phyloP scores from a whole-genome alignment of 2,888 invertebrate species.

The Calameuta idolon region DNA sequence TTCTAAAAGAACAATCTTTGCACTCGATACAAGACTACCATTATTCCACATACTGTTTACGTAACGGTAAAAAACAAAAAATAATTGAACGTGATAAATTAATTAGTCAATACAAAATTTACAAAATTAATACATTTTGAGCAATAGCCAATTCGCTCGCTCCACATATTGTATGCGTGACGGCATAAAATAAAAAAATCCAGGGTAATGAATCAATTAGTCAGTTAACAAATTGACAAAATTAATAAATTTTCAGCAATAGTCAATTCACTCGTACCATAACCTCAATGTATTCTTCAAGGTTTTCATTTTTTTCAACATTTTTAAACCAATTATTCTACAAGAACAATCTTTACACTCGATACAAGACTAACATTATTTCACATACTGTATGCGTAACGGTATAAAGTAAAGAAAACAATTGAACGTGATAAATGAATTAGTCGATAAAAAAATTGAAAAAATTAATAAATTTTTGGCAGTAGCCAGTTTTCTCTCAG shows the following conservation, averaged over 20 bases:
- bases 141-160: not conserved
- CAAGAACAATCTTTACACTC: not conserved
- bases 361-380: not conserved
- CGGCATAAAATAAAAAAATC: too few species aligned
- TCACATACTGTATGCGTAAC: not conserved
- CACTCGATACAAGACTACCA: not conserved
- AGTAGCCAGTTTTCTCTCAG: constrained; percentile 4
- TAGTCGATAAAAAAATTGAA: not conserved
- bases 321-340: constrained; percentile 7
- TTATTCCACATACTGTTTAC: not conserved
- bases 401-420: not conserved
- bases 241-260: too few species aligned
- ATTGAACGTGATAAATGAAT: not conserved
- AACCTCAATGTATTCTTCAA: constrained; percentile 43
- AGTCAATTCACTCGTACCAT: constrained; percentile 10
- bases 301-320: constrained; percentile 48
- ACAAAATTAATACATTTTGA: not conserved
- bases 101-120: not conserved
- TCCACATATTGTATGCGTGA: too few species aligned
- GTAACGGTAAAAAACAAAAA: not conserved
- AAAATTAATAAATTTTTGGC: not conserved
- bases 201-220: too few species aligned
- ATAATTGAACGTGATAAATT: not conserved
- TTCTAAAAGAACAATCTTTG: not conserved
- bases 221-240: too few species aligned